Evolutionary conservation across 2,888 invertebrate species (phyloP), one percentile per base, ranked within the genome.

Genomic region (Ganaspis brasiliensis): DNA sequence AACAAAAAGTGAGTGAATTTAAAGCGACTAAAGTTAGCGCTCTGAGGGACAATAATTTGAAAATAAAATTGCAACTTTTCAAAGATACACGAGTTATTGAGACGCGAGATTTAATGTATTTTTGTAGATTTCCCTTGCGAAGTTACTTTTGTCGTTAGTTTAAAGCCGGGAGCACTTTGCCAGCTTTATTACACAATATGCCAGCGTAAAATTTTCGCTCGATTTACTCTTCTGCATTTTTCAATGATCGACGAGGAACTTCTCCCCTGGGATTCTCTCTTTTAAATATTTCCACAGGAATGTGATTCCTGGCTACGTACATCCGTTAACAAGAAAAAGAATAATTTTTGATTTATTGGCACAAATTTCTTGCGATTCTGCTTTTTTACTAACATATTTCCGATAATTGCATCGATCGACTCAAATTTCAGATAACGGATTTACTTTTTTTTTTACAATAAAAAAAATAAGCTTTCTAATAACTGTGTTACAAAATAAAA

Each of bases 161-260:
- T 57, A 57, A 57, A 57, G 24, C 57, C 26, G 9, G 31, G 57
- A 57, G 57, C 57, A 57, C 57, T 57, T 57, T 57, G 9, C 57
- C 57, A 57, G 8, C 57, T 57, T 57, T 57, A 57, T 26, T 57
- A 57, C n/a, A 57, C 26, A 57, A 57, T 57, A 57, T 57, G n/a
- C 57, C 57, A 31, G 31, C 26, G 57, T 31, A 6, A 26, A 57
- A 57, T 57, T 31, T 24, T 57, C n/a, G 57, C 16, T 57, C 57
- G 57, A 57, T 57, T 31, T 57, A 57, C 31, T 26, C 57, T 24
- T 8, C 26, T 57, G 26, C 26, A 57, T 31, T 57, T 57, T 31
- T 57, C 57, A 57, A 57, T 57, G 57, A 57, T 57, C 31, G 31
- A 31, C 57, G 57, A 57, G n/a, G 6, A 31, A 57, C 8, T 57